These are phyloP conservation scores for Plemyria rubiginata DNA, from an alignment of 2,888 invertebrate species.

Conservation along the genomic window DNA sequence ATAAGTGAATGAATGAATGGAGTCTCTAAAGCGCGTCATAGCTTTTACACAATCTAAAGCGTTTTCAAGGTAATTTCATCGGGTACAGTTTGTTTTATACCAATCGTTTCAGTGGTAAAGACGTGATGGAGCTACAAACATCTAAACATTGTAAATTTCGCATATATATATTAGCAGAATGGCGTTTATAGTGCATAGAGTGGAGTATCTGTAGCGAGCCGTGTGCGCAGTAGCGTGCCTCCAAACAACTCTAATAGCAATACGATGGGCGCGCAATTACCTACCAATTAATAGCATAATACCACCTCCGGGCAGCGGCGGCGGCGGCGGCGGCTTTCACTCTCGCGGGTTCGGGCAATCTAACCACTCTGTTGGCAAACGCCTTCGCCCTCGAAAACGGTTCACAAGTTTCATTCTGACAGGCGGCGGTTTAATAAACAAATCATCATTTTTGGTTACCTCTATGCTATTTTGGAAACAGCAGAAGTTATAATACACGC, in stretches of 20 bases:
- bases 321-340: slow-evolving; percentile 29
- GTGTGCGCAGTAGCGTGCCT: slow-evolving; percentile 42
- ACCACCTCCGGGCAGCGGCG: slow-evolving; percentile 32
- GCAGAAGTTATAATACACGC: too few relatives aligned
- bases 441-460: background rate
- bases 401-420: slow-evolving; percentile 4
- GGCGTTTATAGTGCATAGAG: too few relatives aligned
- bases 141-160: too few relatives aligned
- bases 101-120: too few relatives aligned
- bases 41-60: too few relatives aligned
- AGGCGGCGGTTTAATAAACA: background rate
- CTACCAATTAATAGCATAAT: slow-evolving; percentile 61
- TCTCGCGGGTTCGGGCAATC: slow-evolving; percentile 22
- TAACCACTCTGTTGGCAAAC: slow-evolving; percentile 12
- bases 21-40: too few relatives aligned
- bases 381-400: slow-evolving; percentile 6
- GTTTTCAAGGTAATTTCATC: too few relatives aligned
- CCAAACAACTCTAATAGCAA: slow-evolving; percentile 33
- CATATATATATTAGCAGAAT: too few relatives aligned
- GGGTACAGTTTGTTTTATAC: too few relatives aligned
- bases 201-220: slow-evolving; percentile 21
- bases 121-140: too few relatives aligned
- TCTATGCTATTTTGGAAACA: too few relatives aligned
- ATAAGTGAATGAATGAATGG: too few relatives aligned
- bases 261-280: slow-evolving; percentile 54